Conservation (phyloP, 2,888 invertebrate species). For the Euzetes globulus region DNA sequence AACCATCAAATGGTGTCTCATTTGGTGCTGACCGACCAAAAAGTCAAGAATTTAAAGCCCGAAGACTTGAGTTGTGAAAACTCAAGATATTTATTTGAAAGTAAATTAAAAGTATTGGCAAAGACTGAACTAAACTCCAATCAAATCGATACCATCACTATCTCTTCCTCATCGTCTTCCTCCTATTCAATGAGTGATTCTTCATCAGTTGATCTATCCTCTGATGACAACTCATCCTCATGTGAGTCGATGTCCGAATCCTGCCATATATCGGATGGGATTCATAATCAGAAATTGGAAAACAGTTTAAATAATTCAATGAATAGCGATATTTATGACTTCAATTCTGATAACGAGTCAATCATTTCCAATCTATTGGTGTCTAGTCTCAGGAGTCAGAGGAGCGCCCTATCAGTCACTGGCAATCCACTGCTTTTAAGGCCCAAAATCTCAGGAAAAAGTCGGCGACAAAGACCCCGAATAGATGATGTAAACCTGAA, state of each 20-base stretch:
- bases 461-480: neutral
- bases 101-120: neutral
- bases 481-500: neutral
- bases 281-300: neutral
- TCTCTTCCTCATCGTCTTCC: conserved; percentile 13
- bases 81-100: neutral
- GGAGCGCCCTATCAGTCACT: neutral
- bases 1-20: neutral
- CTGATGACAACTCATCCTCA: neutral
- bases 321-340: neutral
- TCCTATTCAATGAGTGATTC: neutral
- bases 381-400: neutral
- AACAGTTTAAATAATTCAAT: neutral
- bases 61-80: neutral
- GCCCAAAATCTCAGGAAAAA: neutral
- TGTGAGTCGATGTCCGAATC: neutral
- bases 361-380: conserved; percentile 1
- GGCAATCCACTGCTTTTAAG: neutral
- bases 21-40: no score
- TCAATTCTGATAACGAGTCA: neutral
- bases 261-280: neutral
- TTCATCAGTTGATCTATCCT: neutral
- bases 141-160: neutral
- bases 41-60: neutral
- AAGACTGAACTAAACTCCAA: neutral